Conservation (phyloP, 2,113 vertebrate genomes). For the Ia io region DNA sequence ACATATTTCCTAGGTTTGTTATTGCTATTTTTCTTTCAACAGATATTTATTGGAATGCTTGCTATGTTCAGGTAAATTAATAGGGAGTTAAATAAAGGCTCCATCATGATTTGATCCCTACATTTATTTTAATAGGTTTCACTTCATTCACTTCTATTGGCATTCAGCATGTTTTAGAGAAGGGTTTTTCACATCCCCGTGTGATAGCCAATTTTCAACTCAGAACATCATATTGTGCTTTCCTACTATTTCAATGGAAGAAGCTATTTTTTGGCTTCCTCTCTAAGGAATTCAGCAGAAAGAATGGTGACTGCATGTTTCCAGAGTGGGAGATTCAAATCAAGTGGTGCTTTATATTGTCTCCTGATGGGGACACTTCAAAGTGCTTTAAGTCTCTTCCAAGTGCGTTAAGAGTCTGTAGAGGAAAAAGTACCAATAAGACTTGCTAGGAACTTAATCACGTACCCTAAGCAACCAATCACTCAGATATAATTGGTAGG, state of each 20-base stretch:
- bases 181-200: neutral
- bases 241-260: neutral
- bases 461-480: neutral
- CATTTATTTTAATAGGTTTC: neutral
- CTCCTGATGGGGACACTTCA: neutral
- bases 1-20: neutral
- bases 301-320: neutral
- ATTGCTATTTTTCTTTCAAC: neutral
- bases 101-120: neutral
- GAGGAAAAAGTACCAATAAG: neutral
- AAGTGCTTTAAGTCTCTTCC: slow-evolving; percentile 25
- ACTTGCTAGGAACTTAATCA: neutral
- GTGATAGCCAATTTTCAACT: neutral
- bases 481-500: neutral
- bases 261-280: neutral
- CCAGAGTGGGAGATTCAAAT: neutral
- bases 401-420: neutral
- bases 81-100: neutral
- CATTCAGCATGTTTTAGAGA: neutral
- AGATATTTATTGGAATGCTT: neutral
- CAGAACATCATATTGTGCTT: neutral
- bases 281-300: neutral
- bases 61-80: neutral
- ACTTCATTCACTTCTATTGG: neutral
- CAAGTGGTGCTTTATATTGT: neutral